These are phyloP conservation scores for Pygocentrus nattereri DNA, from an alignment of 2,797 vertebrate genomes.

Conservation along the genomic window DNA sequence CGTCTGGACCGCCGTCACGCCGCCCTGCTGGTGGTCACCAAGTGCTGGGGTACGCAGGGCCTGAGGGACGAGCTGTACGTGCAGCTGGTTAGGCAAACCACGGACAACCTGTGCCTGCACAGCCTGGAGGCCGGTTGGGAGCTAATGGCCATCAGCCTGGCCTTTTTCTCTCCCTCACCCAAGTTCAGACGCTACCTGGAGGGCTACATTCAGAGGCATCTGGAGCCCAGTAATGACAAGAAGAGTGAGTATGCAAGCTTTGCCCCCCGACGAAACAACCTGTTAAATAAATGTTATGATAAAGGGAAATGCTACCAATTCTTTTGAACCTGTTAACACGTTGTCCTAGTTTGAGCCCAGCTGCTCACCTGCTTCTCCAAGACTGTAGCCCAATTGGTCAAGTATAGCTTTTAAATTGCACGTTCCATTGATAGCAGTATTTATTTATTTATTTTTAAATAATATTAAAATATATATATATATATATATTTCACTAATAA, in stretches of 20 bases:
- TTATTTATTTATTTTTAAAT: too few species aligned
- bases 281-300: too few species aligned
- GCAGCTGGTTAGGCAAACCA: slow-evolving; percentile 83
- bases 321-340: too few species aligned
- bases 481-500: too few species aligned
- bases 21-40: slow-evolving; percentile 76
- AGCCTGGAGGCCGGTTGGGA: slow-evolving; percentile 83
- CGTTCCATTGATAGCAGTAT: too few species aligned
- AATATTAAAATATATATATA: too few species aligned
- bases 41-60: slow-evolving; percentile 82
- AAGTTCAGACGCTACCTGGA: slow-evolving; percentile 84
- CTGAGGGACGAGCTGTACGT: slow-evolving; percentile 84
- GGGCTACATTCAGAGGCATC: slow-evolving; percentile 84
- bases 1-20: slow-evolving; percentile 76
- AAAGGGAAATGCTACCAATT: too few species aligned
- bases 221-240: slow-evolving; percentile 76
- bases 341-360: too few species aligned
- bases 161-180: slow-evolving; percentile 84
- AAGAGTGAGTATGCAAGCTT: slow-evolving; percentile 75
- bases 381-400: too few species aligned
- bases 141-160: slow-evolving; percentile 84
- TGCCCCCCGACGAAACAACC: too few species aligned
- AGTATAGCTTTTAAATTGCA: too few species aligned
- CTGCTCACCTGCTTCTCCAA: too few species aligned
- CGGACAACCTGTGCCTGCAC: slow-evolving; percentile 75